phyloP scores from a whole-genome alignment of 2,113 vertebrate species.

The Microtus montanus region DNA sequence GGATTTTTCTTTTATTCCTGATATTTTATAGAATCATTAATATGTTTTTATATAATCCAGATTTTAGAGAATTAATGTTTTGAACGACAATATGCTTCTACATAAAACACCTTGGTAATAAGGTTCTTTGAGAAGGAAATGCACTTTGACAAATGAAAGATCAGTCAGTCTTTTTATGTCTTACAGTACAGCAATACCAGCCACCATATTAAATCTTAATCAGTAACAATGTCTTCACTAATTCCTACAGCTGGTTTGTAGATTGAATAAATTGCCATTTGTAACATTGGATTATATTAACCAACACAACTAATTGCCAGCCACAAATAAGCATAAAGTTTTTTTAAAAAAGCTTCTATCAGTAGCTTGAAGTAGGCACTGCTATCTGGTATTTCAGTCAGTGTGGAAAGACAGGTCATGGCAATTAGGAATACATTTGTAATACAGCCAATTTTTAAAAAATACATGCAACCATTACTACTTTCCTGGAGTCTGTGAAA shows the following conservation, averaged over 20 bases:
- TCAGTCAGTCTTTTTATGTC: constrained; percentile 66
- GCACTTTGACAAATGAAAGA: constrained; percentile 79
- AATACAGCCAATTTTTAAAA: constrained; percentile 84
- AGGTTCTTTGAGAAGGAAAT: constrained; percentile 65
- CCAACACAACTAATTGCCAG: constrained; percentile 83
- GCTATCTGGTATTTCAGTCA: constrained; percentile 81
- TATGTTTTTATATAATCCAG: constrained; percentile 36
- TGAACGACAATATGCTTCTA: constrained; percentile 53
- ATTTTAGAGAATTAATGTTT: constrained; percentile 70
- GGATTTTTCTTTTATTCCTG: constrained; percentile 2
- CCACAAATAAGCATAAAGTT: constrained; percentile 82
- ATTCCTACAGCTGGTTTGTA: constrained; percentile 83
- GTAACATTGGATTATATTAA: constrained; percentile 85
- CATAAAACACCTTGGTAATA: constrained; percentile 51
- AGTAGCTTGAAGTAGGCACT: constrained; percentile 74
- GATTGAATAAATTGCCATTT: constrained; percentile 83
- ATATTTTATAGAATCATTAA: background rate
- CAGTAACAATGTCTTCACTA: constrained; percentile 84
- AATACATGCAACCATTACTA: constrained; percentile 85
- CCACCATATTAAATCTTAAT: constrained; percentile 85
- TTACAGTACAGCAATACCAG: constrained; percentile 70
- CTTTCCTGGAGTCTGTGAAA: constrained; percentile 82
- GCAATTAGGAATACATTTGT: constrained; percentile 86
- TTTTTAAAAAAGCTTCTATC: constrained; percentile 78
- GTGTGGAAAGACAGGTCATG: constrained; percentile 83